Base-by-base conservation (phyloP, 2,797 vertebrate genomes). In the Stomatorhinus walkeri region DNA sequence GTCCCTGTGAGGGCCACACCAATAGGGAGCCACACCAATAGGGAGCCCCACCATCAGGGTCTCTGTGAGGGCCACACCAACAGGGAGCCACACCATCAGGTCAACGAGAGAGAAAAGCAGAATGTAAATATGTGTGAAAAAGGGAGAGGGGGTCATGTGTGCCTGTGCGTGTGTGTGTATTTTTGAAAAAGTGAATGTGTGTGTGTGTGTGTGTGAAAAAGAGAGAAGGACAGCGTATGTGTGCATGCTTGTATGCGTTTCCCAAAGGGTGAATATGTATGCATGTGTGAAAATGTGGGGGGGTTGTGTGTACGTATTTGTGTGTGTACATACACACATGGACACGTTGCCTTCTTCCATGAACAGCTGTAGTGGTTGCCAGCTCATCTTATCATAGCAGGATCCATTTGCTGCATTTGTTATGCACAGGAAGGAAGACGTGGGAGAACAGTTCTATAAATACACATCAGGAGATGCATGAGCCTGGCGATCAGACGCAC, bases 331-430 rank as follows among this genome's bases (percentile, higher is more conserved):
- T 91, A 90, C 88, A 19, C 59, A 90, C 89, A 85, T 49, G 87
- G 91, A 46, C 51, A 16, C 6, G 3, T 88, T 61, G 9, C 10
- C 81, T 91, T 92, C 91, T 89, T 91, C 88, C 90, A 91, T 88
- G 91, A 92, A 90, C 90, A 90, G 90, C 88, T 89, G 24, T 92
- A 92, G 94, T 94, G 92, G 93, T 93, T 91, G 92, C 93, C 93
- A 94, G 92, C 85, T 89, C 88, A 90, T 90, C 91, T 91, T 92
- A 93, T 94, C 92, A 93, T 94, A 94, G 93, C 91, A 93, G 85
- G 92, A 94, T 95, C 94, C 91, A 93, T 93, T 94, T 94, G 92
- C 92, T 93, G 91, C 91, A 88, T 93, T 96, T 93, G 94, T 94
- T 94, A 95, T 95, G 93, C 92, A 94, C 88, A 91, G 89, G 92